Percentiles rank a stretch among this genome's conserved stretches.
Conservation (phyloP, 2,113 vertebrate genomes). For the Eretmochelys imbricata region DNA sequence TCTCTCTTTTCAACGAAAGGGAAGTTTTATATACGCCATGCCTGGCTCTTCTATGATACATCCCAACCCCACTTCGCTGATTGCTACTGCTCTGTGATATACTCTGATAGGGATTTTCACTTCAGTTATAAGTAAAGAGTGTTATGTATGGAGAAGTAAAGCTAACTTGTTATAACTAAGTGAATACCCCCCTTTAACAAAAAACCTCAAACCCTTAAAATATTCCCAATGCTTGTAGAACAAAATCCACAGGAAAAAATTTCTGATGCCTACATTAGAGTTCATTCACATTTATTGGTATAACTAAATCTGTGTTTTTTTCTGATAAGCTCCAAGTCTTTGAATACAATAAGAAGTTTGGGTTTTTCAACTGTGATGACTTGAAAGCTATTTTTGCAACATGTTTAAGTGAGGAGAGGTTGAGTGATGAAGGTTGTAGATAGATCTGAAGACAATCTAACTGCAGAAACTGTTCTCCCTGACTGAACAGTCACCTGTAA, state of each 20-base stretch:
- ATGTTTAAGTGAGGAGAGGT: background rate
- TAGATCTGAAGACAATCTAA: background rate
- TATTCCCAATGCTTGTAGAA: background rate
- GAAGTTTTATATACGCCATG: background rate
- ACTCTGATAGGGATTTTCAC: background rate
- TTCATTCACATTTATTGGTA: background rate
- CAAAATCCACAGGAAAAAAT: background rate
- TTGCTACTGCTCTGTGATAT: background rate
- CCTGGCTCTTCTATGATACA: background rate
- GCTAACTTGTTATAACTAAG: background rate
- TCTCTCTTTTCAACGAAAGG: background rate
- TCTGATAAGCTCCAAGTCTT: background rate
- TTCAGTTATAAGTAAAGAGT: background rate
- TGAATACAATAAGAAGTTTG: conserved; percentile 2
- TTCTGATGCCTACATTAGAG: background rate
- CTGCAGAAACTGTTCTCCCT: background rate
- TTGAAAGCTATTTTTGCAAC: conserved; percentile 16
- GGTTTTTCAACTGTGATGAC: background rate
- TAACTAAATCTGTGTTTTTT: background rate
- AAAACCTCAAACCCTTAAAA: background rate
- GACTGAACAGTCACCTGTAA: background rate
- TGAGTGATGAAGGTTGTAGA: background rate
- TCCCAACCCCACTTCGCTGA: background rate
- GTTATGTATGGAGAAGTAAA: background rate
- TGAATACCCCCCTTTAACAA: background rate